Evolutionary conservation across 2,113 vertebrate genomes (phyloP).

Genomic region (Pygoscelis adeliae): DNA sequence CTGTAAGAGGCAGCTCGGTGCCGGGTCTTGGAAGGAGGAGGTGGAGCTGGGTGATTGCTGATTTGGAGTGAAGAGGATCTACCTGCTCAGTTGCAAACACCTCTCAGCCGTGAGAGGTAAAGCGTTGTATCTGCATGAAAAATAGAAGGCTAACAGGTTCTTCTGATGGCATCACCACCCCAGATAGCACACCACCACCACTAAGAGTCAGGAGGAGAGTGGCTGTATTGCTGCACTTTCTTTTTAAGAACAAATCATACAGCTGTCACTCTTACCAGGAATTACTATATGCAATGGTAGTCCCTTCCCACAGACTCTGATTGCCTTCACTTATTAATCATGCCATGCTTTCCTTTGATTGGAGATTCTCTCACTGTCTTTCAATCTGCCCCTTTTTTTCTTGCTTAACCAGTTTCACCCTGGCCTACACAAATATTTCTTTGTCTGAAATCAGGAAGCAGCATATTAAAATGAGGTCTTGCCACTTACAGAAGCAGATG

Average conservation of each 20-base stretch:
- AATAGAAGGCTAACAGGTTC: background rate
- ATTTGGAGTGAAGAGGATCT: background rate
- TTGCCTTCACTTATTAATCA: background rate
- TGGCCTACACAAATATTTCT: slow-evolving; percentile 51
- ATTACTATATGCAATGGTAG: background rate
- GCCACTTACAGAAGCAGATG: background rate
- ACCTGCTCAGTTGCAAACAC: background rate
- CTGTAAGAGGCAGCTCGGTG: background rate
- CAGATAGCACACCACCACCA: background rate
- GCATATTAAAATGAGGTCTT: slow-evolving; percentile 23
- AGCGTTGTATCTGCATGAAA: background rate
- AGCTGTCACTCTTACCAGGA: background rate
- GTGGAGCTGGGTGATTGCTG: background rate
- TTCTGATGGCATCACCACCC: background rate
- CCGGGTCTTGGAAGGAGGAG: background rate
- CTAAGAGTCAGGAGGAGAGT: background rate
- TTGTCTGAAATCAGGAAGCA: slow-evolving; percentile 51
- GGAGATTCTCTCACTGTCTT: slow-evolving; percentile 2
- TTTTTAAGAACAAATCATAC: background rate
- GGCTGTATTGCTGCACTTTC: background rate
- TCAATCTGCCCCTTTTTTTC: background rate
- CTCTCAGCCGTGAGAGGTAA: background rate
- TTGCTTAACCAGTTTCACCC: slow-evolving; percentile 50
- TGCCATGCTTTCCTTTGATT: background rate
- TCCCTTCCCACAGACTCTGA: background rate